Evolutionary conservation across 1,140 invertebrate genomes (phyloP), one percentile per base, ranked within the genome.

Genomic region (Hetaerina americana): DNA sequence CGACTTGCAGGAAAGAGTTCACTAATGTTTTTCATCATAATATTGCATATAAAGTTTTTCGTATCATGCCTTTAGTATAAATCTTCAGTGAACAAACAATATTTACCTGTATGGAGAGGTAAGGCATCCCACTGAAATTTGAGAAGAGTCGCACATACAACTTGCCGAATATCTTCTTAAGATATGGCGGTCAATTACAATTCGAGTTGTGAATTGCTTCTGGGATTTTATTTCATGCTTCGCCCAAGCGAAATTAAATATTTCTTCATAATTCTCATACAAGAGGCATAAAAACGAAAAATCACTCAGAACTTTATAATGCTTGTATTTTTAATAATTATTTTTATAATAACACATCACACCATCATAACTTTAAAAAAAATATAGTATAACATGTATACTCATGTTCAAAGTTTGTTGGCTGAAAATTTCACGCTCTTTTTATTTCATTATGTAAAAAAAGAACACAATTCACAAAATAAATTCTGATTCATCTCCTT

Each of bases 381-480:
- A 57, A 57, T 57, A 57, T 57, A 57, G 40, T 57, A 57, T 57
- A 57, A 57, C 22, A 57, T 57, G 40, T 57, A 57, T 57, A 57
- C 40, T 57, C 40, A 57, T 57, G 40, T 57, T 57, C 40, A 57
- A 57, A 57, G 40, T 57, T 57, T 57, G 22, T 57, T 57, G 40
- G 40, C 40, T 57, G 40, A 57, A 57, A 57, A 57, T 57, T n/a
- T 57, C 40, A 57, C 40, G 40, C 40, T 57, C 40, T 57, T 57
- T 57, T 57, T 57, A 57, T 57, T 57, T 57, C 40, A 57, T 57
- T 57, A 57, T 57, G 40, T 57, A 57, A 57, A 57, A 57, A 57
- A 57, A 57, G 40, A 57, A 57, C 40, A 57, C 40, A 57, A 57
- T 57, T 57, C 40, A 57, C 40, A 57, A 57, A 57, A 57, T 57